These are phyloP conservation scores for Thysanoteuthis rhombus DNA, from an alignment of 2,888 invertebrate species.

Conservation along the genomic window DNA sequence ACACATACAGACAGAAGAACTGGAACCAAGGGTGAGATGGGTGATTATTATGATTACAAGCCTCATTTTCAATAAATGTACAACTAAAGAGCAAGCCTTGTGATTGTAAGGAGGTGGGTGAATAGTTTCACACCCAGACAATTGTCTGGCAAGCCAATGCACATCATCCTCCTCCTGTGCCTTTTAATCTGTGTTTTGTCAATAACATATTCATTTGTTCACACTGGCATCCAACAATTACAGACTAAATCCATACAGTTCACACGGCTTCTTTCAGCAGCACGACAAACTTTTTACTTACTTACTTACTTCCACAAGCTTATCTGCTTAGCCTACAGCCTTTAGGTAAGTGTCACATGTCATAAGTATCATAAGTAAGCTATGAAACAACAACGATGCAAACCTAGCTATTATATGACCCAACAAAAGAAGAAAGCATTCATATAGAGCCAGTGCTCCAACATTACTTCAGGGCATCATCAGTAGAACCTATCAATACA, in stretches of 20 bases:
- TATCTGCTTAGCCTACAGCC: neutral
- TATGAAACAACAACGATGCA: neutral
- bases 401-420: conserved; percentile 12
- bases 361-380: neutral
- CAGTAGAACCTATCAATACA: neutral
- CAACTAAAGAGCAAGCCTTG: neutral
- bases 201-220: neutral
- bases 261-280: conserved; percentile 12
- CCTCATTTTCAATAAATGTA: neutral
- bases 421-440: neutral
- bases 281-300: neutral
- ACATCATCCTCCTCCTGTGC: neutral
- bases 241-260: neutral
- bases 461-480: neutral
- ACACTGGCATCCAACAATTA: conserved; percentile 12
- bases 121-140: neutral
- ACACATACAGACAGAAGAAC: neutral
- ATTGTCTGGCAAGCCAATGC: conserved; percentile 12
- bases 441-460: neutral
- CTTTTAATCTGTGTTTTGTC: conserved; percentile 12
- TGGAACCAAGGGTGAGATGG: neutral
- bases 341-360: conserved; percentile 12
- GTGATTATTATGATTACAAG: conserved; percentile 12
- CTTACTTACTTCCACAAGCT: neutral
- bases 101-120: neutral